A percentile compares a stretch with the other conserved stretches of the same genome.
Conservation (phyloP, 2,797 vertebrate species). For the Podarcis lilfordi region DNA sequence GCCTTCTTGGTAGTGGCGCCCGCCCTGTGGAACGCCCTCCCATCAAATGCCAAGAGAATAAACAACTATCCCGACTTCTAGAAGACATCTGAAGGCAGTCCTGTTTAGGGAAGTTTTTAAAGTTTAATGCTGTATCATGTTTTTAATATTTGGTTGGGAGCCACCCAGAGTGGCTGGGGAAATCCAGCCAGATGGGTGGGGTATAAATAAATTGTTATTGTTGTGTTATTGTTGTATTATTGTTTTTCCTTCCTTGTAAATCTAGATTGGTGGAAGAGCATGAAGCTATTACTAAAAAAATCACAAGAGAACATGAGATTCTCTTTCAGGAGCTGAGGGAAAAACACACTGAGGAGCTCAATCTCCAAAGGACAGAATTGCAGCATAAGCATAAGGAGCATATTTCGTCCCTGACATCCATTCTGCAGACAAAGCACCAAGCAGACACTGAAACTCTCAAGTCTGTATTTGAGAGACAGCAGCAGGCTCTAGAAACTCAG, state of each 20-base stretch:
- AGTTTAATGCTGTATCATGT: background rate
- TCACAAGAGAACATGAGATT: conserved; percentile 77
- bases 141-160: conserved; percentile 13
- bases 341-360: conserved; percentile 73
- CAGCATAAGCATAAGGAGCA: conserved; percentile 68
- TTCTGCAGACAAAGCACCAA: conserved; percentile 75
- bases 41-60: too few relatives aligned
- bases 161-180: background rate
- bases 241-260: conserved; percentile 48
- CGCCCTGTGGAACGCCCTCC: too few relatives aligned
- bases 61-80: too few relatives aligned
- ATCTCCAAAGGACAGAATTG: conserved; percentile 62
- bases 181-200: too few relatives aligned
- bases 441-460: conserved; percentile 75
- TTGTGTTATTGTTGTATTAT: background rate
- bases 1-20: too few relatives aligned
- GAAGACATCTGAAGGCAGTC: too few relatives aligned
- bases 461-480: conserved; percentile 66
- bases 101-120: too few relatives aligned
- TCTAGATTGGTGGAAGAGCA: conserved; percentile 86
- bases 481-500: conserved; percentile 69
- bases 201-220: background rate
- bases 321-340: conserved; percentile 77
- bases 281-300: conserved; percentile 73
- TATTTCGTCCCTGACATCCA: conserved; percentile 56